phyloP scores from a whole-genome alignment of 2,797 vertebrate genomes.

The Lacerta agilis region DNA sequence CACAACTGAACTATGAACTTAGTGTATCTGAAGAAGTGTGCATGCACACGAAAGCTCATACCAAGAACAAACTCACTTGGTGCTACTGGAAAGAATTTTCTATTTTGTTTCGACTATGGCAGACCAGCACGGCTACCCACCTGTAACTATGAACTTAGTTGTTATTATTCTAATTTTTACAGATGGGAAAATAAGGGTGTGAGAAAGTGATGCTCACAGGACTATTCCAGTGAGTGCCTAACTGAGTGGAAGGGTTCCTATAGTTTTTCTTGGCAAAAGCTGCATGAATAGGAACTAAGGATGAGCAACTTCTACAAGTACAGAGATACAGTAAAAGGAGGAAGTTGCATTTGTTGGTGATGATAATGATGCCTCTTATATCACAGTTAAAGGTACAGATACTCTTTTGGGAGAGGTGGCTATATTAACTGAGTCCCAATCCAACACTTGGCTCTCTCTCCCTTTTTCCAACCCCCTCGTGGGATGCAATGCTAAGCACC shows the following conservation, averaged over 20 bases:
- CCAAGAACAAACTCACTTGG: too few species aligned
- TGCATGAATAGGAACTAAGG: neutral
- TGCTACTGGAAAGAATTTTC: too few species aligned
- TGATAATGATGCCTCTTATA: too few species aligned
- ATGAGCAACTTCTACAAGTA: neutral
- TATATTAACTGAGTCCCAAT: neutral
- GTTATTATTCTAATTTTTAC: neutral
- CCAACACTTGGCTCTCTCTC: too few species aligned
- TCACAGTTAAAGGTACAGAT: neutral
- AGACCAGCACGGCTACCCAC: too few species aligned
- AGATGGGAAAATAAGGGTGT: neutral
- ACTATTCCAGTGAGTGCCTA: neutral
- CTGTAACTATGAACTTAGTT: neutral
- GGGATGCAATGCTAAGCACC: neutral
- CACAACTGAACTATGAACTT: neutral
- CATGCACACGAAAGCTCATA: too few species aligned
- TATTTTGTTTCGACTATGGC: too few species aligned
- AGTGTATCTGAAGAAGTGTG: too few species aligned
- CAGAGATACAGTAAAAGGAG: neutral
- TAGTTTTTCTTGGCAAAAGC: neutral
- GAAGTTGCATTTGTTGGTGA: neutral
- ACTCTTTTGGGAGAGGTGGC: neutral
- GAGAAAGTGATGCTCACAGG: neutral
- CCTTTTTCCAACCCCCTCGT: neutral
- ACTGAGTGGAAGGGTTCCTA: neutral